Conservation (phyloP, 2,797 vertebrate species). For the Simalia tracyae region DNA sequence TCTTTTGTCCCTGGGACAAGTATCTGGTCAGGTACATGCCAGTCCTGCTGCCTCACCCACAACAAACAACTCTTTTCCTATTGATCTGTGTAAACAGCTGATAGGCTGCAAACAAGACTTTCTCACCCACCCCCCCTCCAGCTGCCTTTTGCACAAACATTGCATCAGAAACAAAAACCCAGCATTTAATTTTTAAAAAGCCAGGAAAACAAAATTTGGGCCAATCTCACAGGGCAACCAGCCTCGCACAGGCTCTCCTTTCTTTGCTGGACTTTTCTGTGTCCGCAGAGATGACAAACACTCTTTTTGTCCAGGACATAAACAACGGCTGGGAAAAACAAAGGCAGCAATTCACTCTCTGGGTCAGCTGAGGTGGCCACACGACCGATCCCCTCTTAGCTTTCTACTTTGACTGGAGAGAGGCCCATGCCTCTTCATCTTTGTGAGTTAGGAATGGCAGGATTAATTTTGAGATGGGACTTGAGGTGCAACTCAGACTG, state of each 20-base stretch:
- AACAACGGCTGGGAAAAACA: constrained; percentile 53
- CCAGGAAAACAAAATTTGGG: constrained; percentile 4
- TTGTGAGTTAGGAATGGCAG: neutral
- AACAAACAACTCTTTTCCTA: neutral
- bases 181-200: neutral
- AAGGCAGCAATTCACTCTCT: constrained; percentile 25
- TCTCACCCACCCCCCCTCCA: neutral
- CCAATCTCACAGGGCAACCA: neutral
- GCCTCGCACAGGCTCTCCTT: constrained; percentile 38
- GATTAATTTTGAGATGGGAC: neutral
- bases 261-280: constrained; percentile 41
- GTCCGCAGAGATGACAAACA: constrained; percentile 39
- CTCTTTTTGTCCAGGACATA: constrained; percentile 43
- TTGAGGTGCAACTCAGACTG: neutral
- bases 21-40: too few species aligned
- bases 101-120: neutral
- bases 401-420: neutral
- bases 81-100: neutral
- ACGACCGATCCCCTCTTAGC: constrained; percentile 15
- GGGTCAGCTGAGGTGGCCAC: constrained; percentile 40
- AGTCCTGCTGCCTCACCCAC: neutral
- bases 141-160: neutral
- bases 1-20: neutral
- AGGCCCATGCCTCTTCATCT: neutral
- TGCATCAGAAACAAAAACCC: accelerated